These are phyloP conservation scores for Lacerta viridis DNA, from an alignment of 2,797 vertebrate genomes.

Conservation along the genomic window DNA sequence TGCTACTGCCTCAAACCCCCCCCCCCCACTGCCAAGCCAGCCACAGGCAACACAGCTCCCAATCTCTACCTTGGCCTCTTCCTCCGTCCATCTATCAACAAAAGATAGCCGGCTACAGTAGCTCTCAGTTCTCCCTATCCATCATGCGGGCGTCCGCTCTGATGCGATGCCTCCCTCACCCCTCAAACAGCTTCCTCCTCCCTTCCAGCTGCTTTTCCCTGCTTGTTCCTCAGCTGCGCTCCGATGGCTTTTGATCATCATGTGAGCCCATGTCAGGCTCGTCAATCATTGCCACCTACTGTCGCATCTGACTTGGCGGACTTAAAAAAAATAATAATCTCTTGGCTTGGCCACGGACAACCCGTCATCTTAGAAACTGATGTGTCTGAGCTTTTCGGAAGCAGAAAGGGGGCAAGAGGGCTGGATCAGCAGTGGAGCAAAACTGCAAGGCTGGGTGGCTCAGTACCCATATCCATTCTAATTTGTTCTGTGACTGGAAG, in stretches of 20 bases:
- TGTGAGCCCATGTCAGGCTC: constrained; percentile 47
- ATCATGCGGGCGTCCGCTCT: neutral
- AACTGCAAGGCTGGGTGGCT: constrained; percentile 4
- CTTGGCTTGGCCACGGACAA: constrained; percentile 37
- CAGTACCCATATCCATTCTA: constrained; percentile 26
- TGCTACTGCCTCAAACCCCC: neutral
- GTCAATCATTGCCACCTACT: constrained; percentile 65
- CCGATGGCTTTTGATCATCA: constrained; percentile 39
- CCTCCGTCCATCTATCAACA: constrained; percentile 35
- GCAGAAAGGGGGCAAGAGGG: rapidly evolving
- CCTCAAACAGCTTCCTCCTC: constrained; percentile 30
- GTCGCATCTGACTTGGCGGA: constrained; percentile 51
- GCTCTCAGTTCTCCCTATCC: constrained; percentile 5
- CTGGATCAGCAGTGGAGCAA: constrained; percentile 1
- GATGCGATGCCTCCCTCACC: neutral
- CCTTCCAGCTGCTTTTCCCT: neutral
- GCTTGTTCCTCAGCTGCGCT: constrained; percentile 33
- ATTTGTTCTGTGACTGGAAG: constrained; percentile 21
- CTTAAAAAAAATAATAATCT: constrained; percentile 25
- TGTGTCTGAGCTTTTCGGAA: constrained; percentile 34
- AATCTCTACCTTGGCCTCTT: constrained; percentile 26
- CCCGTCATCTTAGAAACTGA: constrained; percentile 24
- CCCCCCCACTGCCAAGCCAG: neutral
- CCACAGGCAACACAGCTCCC: neutral
- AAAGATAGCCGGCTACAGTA: constrained; percentile 6